phyloP scores from a whole-genome alignment of 2,888 invertebrate genomes.

The Entomobrya multifasciata region DNA sequence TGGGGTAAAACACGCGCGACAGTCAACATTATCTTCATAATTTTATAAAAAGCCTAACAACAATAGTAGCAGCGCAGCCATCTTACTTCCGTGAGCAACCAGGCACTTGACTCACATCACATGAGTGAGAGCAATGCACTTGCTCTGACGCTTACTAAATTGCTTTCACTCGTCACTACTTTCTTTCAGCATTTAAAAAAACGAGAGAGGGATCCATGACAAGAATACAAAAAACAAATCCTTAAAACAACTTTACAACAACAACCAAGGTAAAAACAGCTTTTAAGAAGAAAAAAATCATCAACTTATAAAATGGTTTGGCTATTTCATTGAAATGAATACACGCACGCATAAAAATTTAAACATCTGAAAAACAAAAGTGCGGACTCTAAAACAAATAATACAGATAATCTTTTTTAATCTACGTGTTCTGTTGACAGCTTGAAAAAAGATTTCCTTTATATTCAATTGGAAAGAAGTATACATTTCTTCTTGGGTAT shows the following conservation, averaged over 20 bases:
- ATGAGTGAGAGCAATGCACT: not conserved
- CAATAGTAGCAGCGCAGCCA: no score
- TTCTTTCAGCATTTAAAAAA: no score
- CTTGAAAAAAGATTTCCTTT: conserved; percentile 77
- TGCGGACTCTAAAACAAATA: no score
- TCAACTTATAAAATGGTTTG: no score
- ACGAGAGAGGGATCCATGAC: no score
- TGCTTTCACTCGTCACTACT: conserved; percentile 5
- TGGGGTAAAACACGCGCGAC: conserved; percentile 7
- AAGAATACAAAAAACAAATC: not conserved
- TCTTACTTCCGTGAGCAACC: no score
- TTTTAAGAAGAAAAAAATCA: no score
- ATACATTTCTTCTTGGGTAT: no score
- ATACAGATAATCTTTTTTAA: no score
- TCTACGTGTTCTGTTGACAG: conserved; percentile 77
- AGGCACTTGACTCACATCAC: not conserved
- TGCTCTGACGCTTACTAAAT: conserved; percentile 3
- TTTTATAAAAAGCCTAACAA: not conserved
- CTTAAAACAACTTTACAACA: not conserved
- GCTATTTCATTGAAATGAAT: no score
- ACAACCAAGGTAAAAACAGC: not conserved
- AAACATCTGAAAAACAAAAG: conserved; percentile 30
- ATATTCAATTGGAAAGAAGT: no score
- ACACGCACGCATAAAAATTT: not conserved
- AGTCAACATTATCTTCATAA: conserved; percentile 28